These are phyloP conservation scores for Hirudinaria manillensis DNA, from an alignment of 2,888 invertebrate species.

Conservation along the genomic window DNA sequence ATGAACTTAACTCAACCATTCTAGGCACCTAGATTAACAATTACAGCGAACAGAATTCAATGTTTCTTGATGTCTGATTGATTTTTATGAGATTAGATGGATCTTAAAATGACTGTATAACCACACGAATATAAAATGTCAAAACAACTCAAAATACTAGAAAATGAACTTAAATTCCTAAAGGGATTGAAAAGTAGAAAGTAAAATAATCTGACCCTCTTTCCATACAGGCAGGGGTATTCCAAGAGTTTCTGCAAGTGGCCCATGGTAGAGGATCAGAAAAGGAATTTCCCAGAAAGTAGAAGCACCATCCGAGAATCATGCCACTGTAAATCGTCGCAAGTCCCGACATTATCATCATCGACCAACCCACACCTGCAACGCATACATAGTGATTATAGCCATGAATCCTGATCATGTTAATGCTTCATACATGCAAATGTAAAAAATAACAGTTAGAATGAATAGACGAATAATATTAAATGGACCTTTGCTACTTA, in stretches of 20 bases:
- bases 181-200: background rate
- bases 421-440: too few species aligned
- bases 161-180: background rate
- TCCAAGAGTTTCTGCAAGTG: constrained; percentile 51
- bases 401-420: too few species aligned
- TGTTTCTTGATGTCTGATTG: too few species aligned
- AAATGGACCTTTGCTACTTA: too few species aligned
- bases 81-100: too few species aligned
- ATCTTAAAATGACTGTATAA: too few species aligned
- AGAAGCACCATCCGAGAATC: constrained; percentile 54
- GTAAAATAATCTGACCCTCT: constrained; percentile 12
- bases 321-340: constrained; percentile 58
- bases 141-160: background rate
- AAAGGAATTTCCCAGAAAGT: constrained; percentile 51
- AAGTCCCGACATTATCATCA: constrained; percentile 55
- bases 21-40: too few species aligned
- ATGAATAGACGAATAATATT: too few species aligned
- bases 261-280: constrained; percentile 47
- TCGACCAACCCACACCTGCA: constrained; percentile 58
- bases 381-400: too few species aligned
- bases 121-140: background rate
- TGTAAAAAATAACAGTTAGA: too few species aligned
- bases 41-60: too few species aligned
- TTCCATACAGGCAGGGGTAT: constrained; percentile 40
- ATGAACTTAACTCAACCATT: too few species aligned